A percentile compares a stretch with the other conserved stretches of the same genome.
These are phyloP conservation scores for Odontesthes bonariensis DNA, from an alignment of 2,113 vertebrate genomes.

Conservation along the genomic window DNA sequence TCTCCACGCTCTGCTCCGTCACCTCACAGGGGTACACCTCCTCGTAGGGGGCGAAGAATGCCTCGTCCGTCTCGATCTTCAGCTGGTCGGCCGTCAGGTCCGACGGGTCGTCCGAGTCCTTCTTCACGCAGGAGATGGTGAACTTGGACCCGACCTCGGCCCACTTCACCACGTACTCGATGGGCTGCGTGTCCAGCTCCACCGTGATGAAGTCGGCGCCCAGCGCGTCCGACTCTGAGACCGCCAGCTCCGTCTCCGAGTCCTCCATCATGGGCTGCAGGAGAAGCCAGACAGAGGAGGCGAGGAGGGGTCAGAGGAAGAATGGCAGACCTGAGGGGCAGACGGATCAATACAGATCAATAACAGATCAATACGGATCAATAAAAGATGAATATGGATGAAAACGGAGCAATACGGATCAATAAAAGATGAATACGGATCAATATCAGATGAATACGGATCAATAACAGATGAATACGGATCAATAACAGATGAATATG, in stretches of 20 bases:
- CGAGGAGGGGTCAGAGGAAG: constrained; percentile 22
- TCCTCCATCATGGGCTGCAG: constrained; percentile 72
- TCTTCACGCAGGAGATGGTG: constrained; percentile 83
- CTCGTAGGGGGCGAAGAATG: constrained; percentile 81
- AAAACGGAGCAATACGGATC: too few relatives aligned
- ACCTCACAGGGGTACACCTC: constrained; percentile 82
- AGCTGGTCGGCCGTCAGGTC: constrained; percentile 77
- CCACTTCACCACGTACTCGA: constrained; percentile 85
- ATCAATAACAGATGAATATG: not conserved
- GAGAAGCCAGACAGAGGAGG: not conserved
- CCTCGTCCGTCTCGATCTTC: constrained; percentile 78
- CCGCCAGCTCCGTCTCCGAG: constrained; percentile 76
- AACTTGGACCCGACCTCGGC: constrained; percentile 83
- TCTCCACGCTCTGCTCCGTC: constrained; percentile 79
- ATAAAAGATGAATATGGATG: not conserved
- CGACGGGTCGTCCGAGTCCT: constrained; percentile 73
- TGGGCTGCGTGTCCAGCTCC: constrained; percentile 84
- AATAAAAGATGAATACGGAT: not conserved
- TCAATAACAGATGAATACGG: not conserved
- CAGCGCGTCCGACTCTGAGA: constrained; percentile 78
- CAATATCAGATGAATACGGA: not conserved
- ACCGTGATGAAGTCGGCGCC: constrained; percentile 84
- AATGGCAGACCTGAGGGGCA: constrained; percentile 14
- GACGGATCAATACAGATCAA: not conserved
- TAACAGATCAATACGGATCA: not conserved